Conservation (phyloP, 2,113 vertebrate genomes). For the Sterna hirundo region DNA sequence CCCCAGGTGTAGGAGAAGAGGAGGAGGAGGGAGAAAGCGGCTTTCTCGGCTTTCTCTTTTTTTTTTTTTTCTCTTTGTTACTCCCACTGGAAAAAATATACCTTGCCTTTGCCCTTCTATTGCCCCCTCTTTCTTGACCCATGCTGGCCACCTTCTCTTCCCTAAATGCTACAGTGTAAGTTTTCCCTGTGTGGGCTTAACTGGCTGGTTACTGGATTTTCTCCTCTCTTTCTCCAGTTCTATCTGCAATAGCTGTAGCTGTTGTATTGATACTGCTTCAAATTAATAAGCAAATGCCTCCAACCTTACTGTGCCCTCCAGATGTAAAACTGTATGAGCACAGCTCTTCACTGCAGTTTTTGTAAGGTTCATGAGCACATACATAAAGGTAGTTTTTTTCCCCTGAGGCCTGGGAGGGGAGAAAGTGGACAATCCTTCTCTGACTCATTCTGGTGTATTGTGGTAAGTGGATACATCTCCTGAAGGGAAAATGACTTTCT, state of each 20-base stretch:
- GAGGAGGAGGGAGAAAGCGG: neutral
- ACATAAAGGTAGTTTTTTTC: neutral
- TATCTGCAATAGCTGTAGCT: neutral
- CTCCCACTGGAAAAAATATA: neutral
- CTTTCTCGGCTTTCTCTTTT: neutral
- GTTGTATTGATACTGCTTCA: neutral
- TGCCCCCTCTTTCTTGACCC: neutral
- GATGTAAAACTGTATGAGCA: neutral
- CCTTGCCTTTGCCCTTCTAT: neutral
- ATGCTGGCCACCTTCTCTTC: neutral
- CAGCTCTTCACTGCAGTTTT: neutral
- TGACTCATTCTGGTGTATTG: neutral
- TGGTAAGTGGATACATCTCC: neutral
- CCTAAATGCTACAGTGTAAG: neutral
- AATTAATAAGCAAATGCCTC: neutral
- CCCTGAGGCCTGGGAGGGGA: neutral
- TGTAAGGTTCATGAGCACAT: neutral
- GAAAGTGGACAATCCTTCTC: neutral
- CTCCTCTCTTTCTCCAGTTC: neutral
- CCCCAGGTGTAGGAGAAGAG: constrained; percentile 50
- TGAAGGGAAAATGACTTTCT: neutral
- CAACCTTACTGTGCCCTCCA: neutral
- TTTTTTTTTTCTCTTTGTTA: neutral
- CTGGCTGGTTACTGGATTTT: neutral
- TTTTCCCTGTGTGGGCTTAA: neutral